phyloP scores from a whole-genome alignment of 2,888 invertebrate genomes.

The Hymenopus coronatus region DNA sequence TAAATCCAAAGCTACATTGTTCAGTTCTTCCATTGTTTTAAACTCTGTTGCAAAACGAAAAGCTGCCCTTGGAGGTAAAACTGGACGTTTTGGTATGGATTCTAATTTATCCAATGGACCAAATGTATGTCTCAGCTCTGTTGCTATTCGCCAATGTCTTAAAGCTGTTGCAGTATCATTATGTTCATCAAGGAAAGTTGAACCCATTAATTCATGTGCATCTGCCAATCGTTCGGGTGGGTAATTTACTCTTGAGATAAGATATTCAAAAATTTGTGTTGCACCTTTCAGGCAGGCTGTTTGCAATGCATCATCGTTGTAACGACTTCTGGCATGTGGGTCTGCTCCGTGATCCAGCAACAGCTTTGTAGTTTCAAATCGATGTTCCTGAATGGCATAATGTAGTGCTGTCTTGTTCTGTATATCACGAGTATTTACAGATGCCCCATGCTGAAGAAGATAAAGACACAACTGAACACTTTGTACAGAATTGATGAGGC shows the following conservation, averaged over 20 bases:
- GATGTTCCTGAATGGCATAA: constrained; percentile 78
- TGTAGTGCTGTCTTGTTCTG: constrained; percentile 89
- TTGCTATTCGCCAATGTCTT: constrained; percentile 77
- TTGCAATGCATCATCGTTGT: constrained; percentile 85
- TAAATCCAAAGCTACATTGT: constrained; percentile 70
- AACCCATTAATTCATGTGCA: constrained; percentile 83
- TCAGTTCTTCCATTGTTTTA: constrained; percentile 66
- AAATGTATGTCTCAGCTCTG: constrained; percentile 55
- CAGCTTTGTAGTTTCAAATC: constrained; percentile 78
- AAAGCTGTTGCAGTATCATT: constrained; percentile 71
- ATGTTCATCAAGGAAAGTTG: constrained; percentile 85
- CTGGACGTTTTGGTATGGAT: constrained; percentile 53
- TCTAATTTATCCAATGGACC: constrained; percentile 6
- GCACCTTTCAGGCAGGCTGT: constrained; percentile 82
- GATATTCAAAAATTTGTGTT: constrained; percentile 66
- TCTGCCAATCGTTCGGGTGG: constrained; percentile 69
- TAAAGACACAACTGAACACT: constrained; percentile 76
- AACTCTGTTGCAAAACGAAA: constrained; percentile 74
- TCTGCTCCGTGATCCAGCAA: constrained; percentile 77
- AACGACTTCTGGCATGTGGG: constrained; percentile 70
- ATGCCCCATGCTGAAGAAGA: constrained; percentile 75
- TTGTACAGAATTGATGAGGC: constrained; percentile 90
- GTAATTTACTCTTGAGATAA: constrained; percentile 60
- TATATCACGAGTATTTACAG: constrained; percentile 82
- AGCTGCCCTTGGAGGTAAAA: constrained; percentile 56